Evolutionary conservation across 2,888 invertebrate species (phyloP).

Genomic region (Molanna angustata): DNA sequence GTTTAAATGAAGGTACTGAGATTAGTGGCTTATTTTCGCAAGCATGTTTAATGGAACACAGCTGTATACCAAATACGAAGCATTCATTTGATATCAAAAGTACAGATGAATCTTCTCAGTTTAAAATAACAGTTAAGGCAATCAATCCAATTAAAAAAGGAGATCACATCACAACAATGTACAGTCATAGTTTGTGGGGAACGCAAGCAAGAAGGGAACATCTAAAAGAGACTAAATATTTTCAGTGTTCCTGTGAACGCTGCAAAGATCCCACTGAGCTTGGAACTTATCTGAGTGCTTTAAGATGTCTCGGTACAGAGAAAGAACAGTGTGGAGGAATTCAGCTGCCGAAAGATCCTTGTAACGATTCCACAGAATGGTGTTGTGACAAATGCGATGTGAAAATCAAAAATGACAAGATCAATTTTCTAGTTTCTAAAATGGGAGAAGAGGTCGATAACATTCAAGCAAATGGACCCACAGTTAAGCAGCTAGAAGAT

Average conservation of each 20-base stretch:
- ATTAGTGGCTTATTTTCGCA: slow-evolving; percentile 70
- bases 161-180: slow-evolving; percentile 77
- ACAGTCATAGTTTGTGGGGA: slow-evolving; percentile 86
- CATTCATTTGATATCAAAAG: slow-evolving; percentile 61
- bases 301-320: slow-evolving; percentile 64
- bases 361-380: slow-evolving; percentile 73
- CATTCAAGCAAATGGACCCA: slow-evolving; percentile 59
- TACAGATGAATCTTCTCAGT: slow-evolving; percentile 55
- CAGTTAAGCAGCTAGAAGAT: slow-evolving; percentile 59
- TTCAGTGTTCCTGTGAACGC: slow-evolving; percentile 68
- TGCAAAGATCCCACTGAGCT: slow-evolving; percentile 80
- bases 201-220: slow-evolving; percentile 78
- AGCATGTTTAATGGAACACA: slow-evolving; percentile 79
- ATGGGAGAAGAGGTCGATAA: slow-evolving; percentile 76
- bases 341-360: slow-evolving; percentile 68
- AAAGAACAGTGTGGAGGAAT: slow-evolving; percentile 61
- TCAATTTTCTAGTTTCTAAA: slow-evolving; percentile 64
- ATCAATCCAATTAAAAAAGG: slow-evolving; percentile 66
- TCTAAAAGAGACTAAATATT: slow-evolving; percentile 75
- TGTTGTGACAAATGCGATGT: slow-evolving; percentile 68
- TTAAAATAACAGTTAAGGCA: slow-evolving; percentile 66
- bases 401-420: slow-evolving; percentile 62
- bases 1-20: slow-evolving; percentile 63
- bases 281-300: slow-evolving; percentile 69
- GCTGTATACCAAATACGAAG: slow-evolving; percentile 75